Evolutionary conservation across 2,888 invertebrate species (phyloP).

Genomic region (Steinernema hermaphroditum): DNA sequence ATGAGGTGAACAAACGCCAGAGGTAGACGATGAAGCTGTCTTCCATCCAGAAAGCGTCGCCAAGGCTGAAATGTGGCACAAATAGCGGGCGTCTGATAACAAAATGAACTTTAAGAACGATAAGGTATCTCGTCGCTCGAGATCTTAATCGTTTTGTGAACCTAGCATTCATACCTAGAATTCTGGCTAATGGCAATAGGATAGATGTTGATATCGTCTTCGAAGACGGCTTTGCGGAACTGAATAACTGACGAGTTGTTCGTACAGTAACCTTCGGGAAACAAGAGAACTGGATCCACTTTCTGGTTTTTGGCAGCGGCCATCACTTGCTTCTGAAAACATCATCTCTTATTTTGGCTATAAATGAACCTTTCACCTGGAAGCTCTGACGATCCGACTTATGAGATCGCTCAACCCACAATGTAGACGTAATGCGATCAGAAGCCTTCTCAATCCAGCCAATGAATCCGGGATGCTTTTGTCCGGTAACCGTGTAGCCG

Average conservation of each 20-base stretch:
- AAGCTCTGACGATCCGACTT: constrained; percentile 35
- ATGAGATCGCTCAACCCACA: constrained; percentile 37
- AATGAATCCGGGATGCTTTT: constrained; percentile 38
- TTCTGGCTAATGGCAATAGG: constrained; percentile 44
- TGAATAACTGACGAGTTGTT: constrained; percentile 45
- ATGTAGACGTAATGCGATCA: constrained; percentile 31
- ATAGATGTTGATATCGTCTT: constrained; percentile 43
- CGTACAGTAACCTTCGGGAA: constrained; percentile 47
- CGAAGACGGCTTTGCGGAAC: constrained; percentile 46
- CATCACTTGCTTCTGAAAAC: constrained; percentile 36
- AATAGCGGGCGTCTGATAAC: constrained; percentile 24
- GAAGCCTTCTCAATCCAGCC: constrained; percentile 38
- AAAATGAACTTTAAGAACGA: neutral
- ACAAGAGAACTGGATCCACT: constrained; percentile 35
- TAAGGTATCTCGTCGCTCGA: too few relatives aligned
- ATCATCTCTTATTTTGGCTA: too few relatives aligned
- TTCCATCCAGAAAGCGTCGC: constrained; percentile 49
- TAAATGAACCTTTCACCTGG: constrained; percentile 30
- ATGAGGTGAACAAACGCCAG: constrained; percentile 37
- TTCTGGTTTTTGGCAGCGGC: constrained; percentile 31
- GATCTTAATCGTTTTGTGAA: too few relatives aligned
- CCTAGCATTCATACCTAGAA: constrained; percentile 35
- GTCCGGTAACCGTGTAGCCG: constrained; percentile 42
- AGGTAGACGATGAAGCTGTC: constrained; percentile 37
- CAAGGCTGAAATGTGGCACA: constrained; percentile 37